Evolutionary conservation across 2,797 vertebrate genomes (phyloP), one percentile per base, ranked within the genome.

Genomic region (Lithobates pipiens): DNA sequence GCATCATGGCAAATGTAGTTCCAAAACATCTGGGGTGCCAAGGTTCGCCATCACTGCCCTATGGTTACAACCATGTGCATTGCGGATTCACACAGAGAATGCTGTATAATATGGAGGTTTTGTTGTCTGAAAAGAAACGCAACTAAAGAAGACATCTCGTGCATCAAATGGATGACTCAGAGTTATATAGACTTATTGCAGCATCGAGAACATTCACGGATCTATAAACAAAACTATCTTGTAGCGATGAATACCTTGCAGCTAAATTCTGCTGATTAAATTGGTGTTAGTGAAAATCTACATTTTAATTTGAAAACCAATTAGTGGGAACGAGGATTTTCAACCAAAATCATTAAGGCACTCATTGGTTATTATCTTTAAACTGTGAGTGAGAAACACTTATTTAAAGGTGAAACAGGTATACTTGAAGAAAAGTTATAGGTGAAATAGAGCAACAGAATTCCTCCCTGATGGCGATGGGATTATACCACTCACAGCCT

Each of bases 261-360:
- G 42, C 67, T n/a, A 70, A 46, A 29, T 54, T 68, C 63, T 54
- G 16, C 67, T 80, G 77, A 80, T 80, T 80, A 80, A 50, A 80
- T 70, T 80, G 77, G 77, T 50, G 77, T 78, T 68, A 78, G 76
- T 13, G 67, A 67, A 78, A 67, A 78, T 78, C 76, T 78, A 44
- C 76, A 78, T 78, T 68, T 78, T 78, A 78, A 78, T 78, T 78
- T 68, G 76, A 34, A 78, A 78, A 78, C 61, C 63, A 78, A 78
- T 78, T 78, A 78, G 76, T 10, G 63, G 61, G 25, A 78, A 78
- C 34, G 76, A 32, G 61, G 76, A 67, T 67, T 67, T 78, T 78
- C 36, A 27, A 27, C 76, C 36, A 29, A 77, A 78, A 78, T 78
- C 76, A 80, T 80, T 70, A 70, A 80, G 65, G 50, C 67, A 54